Evolutionary conservation across 2,113 vertebrate genomes (phyloP).

Genomic region (Heptranchias perlo): DNA sequence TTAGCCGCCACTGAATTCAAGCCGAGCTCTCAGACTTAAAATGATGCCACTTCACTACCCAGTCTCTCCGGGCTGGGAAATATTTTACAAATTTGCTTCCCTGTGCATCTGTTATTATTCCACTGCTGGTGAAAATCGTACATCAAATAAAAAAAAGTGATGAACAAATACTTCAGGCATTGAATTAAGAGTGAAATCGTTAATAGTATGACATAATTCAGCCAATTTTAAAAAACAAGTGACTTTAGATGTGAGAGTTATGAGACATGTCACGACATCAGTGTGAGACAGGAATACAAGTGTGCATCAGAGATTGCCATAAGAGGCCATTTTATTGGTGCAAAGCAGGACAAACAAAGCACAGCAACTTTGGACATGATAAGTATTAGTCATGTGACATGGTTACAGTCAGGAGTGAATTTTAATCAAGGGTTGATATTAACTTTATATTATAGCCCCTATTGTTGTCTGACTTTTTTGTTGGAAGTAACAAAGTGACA

Average conservation of each 20-base stretch:
- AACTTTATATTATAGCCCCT: background rate
- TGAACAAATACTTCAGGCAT: background rate
- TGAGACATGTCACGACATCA: background rate
- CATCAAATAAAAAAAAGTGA: background rate
- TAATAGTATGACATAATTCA: background rate
- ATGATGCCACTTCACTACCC: background rate
- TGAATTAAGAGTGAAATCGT: background rate
- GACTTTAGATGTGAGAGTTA: background rate
- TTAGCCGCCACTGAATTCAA: background rate
- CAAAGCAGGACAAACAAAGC: constrained; percentile 26
- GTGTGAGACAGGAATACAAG: background rate
- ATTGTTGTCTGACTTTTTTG: too few species aligned
- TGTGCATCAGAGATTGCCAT: background rate
- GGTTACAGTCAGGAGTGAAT: background rate
- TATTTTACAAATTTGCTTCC: background rate
- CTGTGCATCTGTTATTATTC: background rate
- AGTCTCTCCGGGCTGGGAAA: background rate
- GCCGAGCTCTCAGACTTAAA: background rate
- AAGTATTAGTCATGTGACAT: background rate
- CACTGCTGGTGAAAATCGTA: background rate
- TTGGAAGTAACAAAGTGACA: constrained; percentile 14
- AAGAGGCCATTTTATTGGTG: constrained; percentile 31
- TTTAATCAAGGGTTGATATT: background rate
- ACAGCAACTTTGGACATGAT: background rate
- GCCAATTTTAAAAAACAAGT: background rate